Conservation (phyloP, 2,113 vertebrate genomes). For the Crotalus viridis region DNA sequence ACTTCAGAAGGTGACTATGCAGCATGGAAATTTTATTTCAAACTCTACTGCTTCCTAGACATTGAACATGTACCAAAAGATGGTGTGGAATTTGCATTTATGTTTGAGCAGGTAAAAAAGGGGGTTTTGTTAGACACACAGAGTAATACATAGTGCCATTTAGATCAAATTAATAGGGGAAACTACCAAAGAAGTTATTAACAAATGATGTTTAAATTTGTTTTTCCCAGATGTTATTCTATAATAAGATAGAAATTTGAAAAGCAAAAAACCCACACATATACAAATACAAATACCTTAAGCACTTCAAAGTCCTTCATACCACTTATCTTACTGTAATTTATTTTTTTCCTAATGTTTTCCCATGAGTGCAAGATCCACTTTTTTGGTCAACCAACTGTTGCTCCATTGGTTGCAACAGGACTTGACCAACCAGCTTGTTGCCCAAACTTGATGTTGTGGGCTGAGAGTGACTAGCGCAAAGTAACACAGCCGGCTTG, state of each 20-base stretch:
- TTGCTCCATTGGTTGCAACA: background rate
- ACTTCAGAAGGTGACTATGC: constrained; percentile 72
- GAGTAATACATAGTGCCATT: background rate
- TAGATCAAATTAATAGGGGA: background rate
- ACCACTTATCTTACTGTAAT: background rate
- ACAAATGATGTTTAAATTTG: background rate
- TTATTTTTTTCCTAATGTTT: background rate
- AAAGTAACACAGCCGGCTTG: background rate
- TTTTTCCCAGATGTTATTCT: background rate
- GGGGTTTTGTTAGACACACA: background rate
- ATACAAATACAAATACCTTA: background rate
- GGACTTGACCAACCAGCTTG: background rate
- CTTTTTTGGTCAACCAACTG: background rate
- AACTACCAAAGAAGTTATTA: background rate
- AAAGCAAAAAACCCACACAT: background rate
- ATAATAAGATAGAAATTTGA: background rate
- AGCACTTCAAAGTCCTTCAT: background rate
- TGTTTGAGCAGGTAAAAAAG: constrained; percentile 91
- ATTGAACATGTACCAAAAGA: constrained; percentile 87
- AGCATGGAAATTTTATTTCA: constrained; percentile 96
- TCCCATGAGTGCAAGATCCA: background rate
- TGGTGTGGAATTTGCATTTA: constrained; percentile 96
- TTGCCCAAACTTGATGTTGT: background rate
- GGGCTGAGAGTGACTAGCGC: background rate
- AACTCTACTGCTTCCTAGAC: constrained; percentile 97